Base-by-base conservation (phyloP, 1,140 invertebrate species). In the Aphelenchoides besseyi region DNA sequence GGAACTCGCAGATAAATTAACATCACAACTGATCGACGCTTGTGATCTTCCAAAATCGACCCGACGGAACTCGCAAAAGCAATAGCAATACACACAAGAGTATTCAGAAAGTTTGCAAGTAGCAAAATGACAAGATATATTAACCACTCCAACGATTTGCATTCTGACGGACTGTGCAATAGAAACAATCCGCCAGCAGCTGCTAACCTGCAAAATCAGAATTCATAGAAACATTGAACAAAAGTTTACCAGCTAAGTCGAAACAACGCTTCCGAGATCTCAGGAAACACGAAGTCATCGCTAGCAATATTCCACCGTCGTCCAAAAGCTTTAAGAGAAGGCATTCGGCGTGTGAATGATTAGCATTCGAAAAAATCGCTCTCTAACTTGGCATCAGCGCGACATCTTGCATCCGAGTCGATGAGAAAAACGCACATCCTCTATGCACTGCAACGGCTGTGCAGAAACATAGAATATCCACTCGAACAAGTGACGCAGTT, bases 1-100 rank as follows among this genome's bases (percentile, higher is more conserved):
- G 81, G 82, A 12, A 84, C 36, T 33, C 82, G 59, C 16, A 77
- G 61, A 61, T 83, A 84, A 12, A 83, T 62, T 2, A 83, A 41
- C 9, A 35, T 74, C 0, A 72, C 32, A 3, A 82, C 75, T 26
- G 76, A 59, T 18, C 62, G 71, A 23, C 81, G 32, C 1, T 69
- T 55, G 12, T 68, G n/a, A 16, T 71, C 63, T 23, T 84, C 73
- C 69, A 83, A 71, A 32, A 83, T 84, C 2, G 81, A 84, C 5
- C 81, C 81, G 37, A 72, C 37, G 33, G 75, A 71, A 64, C 74
- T 78, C 9, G 71, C 41, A 16, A 70, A 26, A 2, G 79, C 70
- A 12, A 69, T 41, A 29, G 66, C 37, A 48, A 76, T 54, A 37
- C 70, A 81, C 37, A 72, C 61, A 28, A 66, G 68, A n/a, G 55